phyloP scores from a whole-genome alignment of 2,113 vertebrate species.

The Anguilla japonica region DNA sequence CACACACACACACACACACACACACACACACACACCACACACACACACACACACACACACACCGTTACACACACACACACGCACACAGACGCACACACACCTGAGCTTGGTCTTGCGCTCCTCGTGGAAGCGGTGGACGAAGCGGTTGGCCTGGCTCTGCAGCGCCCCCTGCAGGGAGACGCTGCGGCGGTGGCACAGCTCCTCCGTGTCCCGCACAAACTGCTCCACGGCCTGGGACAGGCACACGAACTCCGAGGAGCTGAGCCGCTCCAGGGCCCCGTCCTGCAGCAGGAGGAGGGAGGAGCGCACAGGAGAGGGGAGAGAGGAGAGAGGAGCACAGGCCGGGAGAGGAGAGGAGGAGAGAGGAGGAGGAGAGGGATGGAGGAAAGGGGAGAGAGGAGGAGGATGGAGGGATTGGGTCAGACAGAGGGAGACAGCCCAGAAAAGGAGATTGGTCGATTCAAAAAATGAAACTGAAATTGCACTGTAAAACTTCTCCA shows the following conservation, averaged over 20 bases:
- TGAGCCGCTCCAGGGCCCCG: conserved; percentile 92
- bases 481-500: too few relatives aligned
- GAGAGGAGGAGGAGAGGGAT: background rate
- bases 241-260: conserved; percentile 86
- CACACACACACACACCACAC: background rate
- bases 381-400: background rate
- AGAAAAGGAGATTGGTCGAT: background rate
- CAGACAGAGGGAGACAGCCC: background rate
- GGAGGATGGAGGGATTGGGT: background rate
- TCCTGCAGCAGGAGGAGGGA: conserved; percentile 66
- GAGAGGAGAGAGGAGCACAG: background rate
- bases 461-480: too few relatives aligned
- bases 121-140: conserved; percentile 95
- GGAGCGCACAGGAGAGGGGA: background rate
- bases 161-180: conserved; percentile 89
- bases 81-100: conserved; percentile 35
- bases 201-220: conserved; percentile 86
- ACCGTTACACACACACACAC: background rate
- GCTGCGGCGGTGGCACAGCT: conserved; percentile 85
- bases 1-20: background rate
- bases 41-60: background rate
- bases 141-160: conserved; percentile 94
- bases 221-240: conserved; percentile 87
- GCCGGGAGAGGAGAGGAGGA: background rate
- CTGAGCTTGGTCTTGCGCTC: conserved; percentile 95